A percentile compares a stretch with the other conserved stretches of the same genome.
phyloP scores from a whole-genome alignment of 37 sponge, comb jelly and placozoan genomes.

The Diacarnus erythraeanus region DNA sequence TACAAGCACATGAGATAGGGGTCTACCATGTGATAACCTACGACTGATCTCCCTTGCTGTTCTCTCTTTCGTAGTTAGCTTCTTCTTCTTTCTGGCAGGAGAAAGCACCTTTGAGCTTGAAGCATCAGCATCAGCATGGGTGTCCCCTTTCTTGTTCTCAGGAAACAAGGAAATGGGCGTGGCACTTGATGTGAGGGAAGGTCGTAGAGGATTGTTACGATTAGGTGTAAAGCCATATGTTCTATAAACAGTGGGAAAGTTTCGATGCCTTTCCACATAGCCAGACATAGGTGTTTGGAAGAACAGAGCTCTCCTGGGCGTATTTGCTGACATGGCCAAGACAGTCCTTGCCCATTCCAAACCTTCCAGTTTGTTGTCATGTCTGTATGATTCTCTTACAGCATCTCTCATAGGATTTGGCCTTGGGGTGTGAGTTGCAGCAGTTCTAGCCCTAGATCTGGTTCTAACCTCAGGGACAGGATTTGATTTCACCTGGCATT shows the following conservation, averaged over 20 bases:
- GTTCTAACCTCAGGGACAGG: neutral
- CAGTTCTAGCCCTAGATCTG: conserved; percentile 19
- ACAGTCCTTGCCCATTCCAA: conserved; percentile 9
- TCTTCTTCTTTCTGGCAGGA: neutral
- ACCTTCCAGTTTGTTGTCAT: conserved; percentile 6
- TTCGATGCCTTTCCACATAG: neutral
- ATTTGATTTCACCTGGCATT: neutral
- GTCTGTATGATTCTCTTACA: conserved; percentile 36
- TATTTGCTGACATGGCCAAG: neutral
- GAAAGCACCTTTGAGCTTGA: neutral
- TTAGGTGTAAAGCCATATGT: neutral
- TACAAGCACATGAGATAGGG: neutral
- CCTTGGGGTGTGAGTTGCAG: conserved; percentile 27
- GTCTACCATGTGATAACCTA: neutral
- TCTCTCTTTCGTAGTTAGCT: neutral
- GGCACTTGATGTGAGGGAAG: neutral
- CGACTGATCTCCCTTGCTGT: neutral
- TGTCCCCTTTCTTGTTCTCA: neutral
- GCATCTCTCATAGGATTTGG: conserved; percentile 15
- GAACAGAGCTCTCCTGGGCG: neutral
- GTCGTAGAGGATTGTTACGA: neutral
- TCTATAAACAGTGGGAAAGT: neutral
- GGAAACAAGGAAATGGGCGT: neutral
- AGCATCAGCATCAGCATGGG: neutral
- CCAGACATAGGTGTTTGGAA: conserved; percentile 4